These are phyloP conservation scores for Poicephalus gulielmi DNA, from an alignment of 2,113 vertebrate genomes.

Conservation along the genomic window DNA sequence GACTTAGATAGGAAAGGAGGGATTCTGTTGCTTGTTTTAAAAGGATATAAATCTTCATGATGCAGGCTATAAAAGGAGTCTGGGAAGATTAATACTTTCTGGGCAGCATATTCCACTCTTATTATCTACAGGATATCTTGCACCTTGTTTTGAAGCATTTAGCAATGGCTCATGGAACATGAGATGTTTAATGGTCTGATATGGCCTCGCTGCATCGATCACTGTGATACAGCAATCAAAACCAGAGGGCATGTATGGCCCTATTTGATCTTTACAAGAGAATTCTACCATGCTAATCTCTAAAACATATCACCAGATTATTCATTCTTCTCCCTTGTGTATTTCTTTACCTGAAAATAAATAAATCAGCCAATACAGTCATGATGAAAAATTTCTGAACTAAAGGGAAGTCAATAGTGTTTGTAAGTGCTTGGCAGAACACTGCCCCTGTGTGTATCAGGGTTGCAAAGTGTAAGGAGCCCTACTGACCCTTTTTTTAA, in stretches of 20 bases:
- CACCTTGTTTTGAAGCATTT: slow-evolving; percentile 40
- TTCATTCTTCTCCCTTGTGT: background rate
- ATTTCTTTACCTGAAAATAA: background rate
- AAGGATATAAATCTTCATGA: slow-evolving; percentile 19
- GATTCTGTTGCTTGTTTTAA: slow-evolving; percentile 13
- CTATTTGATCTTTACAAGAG: slow-evolving; percentile 15
- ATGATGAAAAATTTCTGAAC: slow-evolving; percentile 13
- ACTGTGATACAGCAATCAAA: slow-evolving; percentile 15
- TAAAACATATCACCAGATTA: background rate
- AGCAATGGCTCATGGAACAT: slow-evolving; percentile 31
- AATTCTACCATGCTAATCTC: slow-evolving; percentile 3
- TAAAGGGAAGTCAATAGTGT: background rate
- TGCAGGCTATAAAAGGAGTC: background rate
- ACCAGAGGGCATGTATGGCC: background rate
- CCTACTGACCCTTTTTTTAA: slow-evolving; percentile 32
- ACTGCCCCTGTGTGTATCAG: background rate
- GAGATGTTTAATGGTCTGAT: slow-evolving; percentile 34
- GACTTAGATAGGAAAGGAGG: background rate
- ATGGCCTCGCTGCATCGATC: slow-evolving; percentile 3
- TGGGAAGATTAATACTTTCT: slow-evolving; percentile 47
- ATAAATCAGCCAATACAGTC: background rate
- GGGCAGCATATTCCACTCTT: slow-evolving; percentile 8
- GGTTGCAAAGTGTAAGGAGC: background rate
- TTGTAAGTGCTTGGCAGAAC: background rate
- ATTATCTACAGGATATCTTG: slow-evolving; percentile 37